Evolutionary conservation across 2,113 vertebrate genomes (phyloP).

Genomic region (Eptesicus fuscus): DNA sequence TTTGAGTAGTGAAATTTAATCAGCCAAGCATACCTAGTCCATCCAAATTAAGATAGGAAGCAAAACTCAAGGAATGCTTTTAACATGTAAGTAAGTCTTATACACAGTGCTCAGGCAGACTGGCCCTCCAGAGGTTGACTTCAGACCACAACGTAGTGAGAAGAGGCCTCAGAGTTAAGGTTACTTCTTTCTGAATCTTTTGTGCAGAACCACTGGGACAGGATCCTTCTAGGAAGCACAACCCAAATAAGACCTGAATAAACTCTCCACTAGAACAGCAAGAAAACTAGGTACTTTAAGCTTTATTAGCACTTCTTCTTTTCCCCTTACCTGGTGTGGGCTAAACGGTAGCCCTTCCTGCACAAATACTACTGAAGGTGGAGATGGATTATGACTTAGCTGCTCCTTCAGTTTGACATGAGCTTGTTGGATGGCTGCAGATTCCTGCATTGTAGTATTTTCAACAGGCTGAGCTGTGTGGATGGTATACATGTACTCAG

Average conservation of each 20-base stretch:
- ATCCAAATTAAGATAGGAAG: slow-evolving; percentile 33
- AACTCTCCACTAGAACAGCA: neutral
- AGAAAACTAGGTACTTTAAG: neutral
- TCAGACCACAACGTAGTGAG: neutral
- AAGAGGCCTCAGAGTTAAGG: neutral
- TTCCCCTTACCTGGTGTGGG: slow-evolving; percentile 73
- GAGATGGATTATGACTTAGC: slow-evolving; percentile 54
- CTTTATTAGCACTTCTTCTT: neutral
- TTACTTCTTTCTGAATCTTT: slow-evolving; percentile 24
- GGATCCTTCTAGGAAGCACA: slow-evolving; percentile 17
- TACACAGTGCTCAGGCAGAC: neutral
- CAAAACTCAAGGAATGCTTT: slow-evolving; percentile 29
- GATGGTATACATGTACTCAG: slow-evolving; percentile 74
- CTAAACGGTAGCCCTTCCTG: slow-evolving; percentile 71
- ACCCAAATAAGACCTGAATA: slow-evolving; percentile 28
- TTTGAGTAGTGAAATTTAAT: slow-evolving; percentile 20
- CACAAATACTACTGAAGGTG: slow-evolving; percentile 66
- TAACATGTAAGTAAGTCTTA: slow-evolving; percentile 17
- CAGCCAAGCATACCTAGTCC: neutral
- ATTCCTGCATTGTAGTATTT: slow-evolving; percentile 61
- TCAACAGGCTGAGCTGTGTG: slow-evolving; percentile 64
- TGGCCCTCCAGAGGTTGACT: neutral
- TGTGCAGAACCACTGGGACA: neutral
- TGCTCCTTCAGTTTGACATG: slow-evolving; percentile 71
- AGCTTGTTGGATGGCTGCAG: slow-evolving; percentile 61